Conservation (phyloP, 1,140 invertebrate genomes). For the Hestina assimilis region DNA sequence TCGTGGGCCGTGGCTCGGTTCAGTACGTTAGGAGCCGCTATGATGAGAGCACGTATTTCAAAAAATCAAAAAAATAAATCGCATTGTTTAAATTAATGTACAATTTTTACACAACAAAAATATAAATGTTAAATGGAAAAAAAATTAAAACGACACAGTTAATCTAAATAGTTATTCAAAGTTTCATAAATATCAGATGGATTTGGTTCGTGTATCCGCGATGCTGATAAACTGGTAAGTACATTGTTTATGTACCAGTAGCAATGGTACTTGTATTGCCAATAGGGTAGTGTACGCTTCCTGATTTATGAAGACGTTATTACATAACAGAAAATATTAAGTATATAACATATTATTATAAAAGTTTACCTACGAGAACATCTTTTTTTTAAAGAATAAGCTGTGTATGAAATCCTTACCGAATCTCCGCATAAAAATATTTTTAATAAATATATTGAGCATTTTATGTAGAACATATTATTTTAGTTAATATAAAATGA, state of each 20-base stretch:
- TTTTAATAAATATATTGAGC: too few species aligned
- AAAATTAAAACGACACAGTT: not conserved
- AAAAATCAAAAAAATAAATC: too few species aligned
- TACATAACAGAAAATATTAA: not conserved
- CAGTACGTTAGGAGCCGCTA: slow-evolving; percentile 12
- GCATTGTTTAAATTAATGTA: too few species aligned
- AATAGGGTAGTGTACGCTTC: slow-evolving; percentile 10
- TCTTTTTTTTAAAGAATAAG: too few species aligned
- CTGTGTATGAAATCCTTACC: too few species aligned
- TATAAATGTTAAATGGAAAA: not conserved
- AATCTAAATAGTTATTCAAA: not conserved
- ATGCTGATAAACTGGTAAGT: slow-evolving; percentile 43
- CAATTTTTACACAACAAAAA: not conserved
- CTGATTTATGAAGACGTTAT: slow-evolving; percentile 1
- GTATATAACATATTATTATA: too few species aligned
- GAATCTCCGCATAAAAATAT: too few species aligned
- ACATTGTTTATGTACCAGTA: slow-evolving; percentile 23
- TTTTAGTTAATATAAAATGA: too few species aligned
- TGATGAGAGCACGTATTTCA: slow-evolving; percentile 4
- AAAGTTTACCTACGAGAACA: too few species aligned
- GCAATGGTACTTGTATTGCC: slow-evolving; percentile 19
- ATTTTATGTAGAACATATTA: too few species aligned
- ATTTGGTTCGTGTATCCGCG: slow-evolving; percentile 20
- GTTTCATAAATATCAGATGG: too few species aligned
- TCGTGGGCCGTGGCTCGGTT: not conserved